These are phyloP conservation scores for Campylomormyrus numenius DNA, from an alignment of 2,113 vertebrate genomes.

Conservation along the genomic window DNA sequence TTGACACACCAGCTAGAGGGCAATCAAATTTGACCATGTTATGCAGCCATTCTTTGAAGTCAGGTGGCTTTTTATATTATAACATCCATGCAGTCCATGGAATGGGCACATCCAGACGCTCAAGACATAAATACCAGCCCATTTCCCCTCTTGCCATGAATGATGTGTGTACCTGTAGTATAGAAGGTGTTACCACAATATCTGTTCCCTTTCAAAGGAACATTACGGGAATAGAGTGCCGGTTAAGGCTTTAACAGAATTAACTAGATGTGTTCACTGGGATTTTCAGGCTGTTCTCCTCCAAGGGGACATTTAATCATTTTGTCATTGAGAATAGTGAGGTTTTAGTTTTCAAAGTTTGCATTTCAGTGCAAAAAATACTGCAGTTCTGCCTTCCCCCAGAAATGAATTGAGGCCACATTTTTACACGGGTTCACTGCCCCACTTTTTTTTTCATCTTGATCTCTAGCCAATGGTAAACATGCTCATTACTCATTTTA, in stretches of 20 bases:
- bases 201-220: not conserved
- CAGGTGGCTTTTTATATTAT: not conserved
- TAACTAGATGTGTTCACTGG: not conserved
- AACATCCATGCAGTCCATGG: not conserved
- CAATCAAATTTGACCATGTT: not conserved
- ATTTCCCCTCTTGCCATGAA: not conserved
- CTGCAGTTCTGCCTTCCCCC: not conserved
- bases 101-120: not conserved
- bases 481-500: slow-evolving; percentile 19
- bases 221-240: not conserved
- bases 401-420: not conserved
- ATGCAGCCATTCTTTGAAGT: not conserved
- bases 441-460: not conserved
- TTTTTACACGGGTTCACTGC: not conserved
- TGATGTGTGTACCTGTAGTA: not conserved
- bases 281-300: not conserved
- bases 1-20: not conserved
- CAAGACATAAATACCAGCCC: not conserved
- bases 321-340: not conserved
- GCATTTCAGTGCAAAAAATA: not conserved
- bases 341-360: not conserved
- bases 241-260: not conserved
- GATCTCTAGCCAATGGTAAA: slow-evolving; percentile 13
- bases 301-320: not conserved
- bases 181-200: not conserved